Conservation (phyloP, 2,797 vertebrate genomes). For the Catharus ustulatus region DNA sequence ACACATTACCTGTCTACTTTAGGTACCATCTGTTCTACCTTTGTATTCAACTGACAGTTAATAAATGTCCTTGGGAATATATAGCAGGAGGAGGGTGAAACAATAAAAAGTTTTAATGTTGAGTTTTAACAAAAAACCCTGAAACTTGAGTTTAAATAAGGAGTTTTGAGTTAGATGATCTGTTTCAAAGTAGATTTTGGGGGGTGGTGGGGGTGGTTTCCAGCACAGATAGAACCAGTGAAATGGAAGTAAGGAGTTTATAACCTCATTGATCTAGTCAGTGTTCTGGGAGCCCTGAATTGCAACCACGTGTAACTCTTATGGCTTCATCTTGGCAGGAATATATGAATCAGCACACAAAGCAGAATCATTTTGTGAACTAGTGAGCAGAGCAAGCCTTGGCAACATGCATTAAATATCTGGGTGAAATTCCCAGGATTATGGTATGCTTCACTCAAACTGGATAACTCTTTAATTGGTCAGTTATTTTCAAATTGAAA, state of each 20-base stretch:
- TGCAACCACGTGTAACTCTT: not conserved
- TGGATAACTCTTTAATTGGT: not conserved
- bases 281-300: constrained; percentile 1
- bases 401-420: not conserved
- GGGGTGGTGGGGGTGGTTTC: rapidly evolving
- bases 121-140: not conserved
- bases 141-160: not conserved
- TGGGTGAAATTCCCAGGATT: not conserved
- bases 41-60: not conserved
- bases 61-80: not conserved
- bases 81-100: not conserved
- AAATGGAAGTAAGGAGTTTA: constrained; percentile 1
- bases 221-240: not conserved
- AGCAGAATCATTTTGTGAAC: not conserved
- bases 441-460: not conserved
- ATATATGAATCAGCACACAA: not conserved
- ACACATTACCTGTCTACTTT: not conserved
- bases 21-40: not conserved
- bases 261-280: not conserved
- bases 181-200: not conserved
- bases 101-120: not conserved
- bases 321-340: not conserved
- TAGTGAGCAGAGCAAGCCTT: not conserved
- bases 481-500: constrained; percentile 27
- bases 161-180: not conserved